phyloP scores from a whole-genome alignment of 2,113 vertebrate species.

The Clarias gariepinus region DNA sequence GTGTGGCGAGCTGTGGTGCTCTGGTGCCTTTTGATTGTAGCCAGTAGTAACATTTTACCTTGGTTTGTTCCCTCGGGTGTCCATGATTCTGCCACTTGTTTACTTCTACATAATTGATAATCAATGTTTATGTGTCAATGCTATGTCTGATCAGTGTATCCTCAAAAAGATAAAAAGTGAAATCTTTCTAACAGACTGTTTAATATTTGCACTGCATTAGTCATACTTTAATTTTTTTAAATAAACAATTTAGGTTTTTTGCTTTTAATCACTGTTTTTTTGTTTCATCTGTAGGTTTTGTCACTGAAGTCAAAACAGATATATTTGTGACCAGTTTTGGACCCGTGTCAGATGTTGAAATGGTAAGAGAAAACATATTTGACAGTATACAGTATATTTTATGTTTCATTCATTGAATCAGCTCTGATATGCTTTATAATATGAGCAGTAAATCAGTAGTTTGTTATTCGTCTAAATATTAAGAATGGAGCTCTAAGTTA shows the following conservation, averaged over 20 bases:
- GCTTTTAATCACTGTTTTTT: neutral
- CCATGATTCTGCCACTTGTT: too few species aligned
- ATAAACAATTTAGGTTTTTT: neutral
- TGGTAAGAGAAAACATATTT: conserved; percentile 63
- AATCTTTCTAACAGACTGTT: neutral
- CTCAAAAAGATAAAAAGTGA: neutral
- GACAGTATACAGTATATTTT: too few species aligned
- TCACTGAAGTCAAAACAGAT: conserved; percentile 79
- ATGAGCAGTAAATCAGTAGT: neutral
- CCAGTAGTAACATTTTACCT: too few species aligned
- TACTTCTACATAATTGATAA: too few species aligned
- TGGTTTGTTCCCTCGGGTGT: too few species aligned
- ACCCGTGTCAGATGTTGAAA: conserved; percentile 78
- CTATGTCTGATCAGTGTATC: too few species aligned
- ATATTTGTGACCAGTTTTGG: conserved; percentile 82
- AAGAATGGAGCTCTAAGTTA: neutral
- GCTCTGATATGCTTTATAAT: neutral
- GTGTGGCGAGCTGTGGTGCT: too few species aligned
- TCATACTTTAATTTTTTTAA: neutral
- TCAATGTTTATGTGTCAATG: too few species aligned
- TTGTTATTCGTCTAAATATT: neutral
- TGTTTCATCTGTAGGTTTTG: conserved; percentile 62
- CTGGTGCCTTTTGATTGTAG: too few species aligned
- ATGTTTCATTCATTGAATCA: neutral
- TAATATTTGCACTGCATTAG: neutral